Evolutionary conservation across 2,888 invertebrate species (phyloP).

Genomic region (Tethea ocularis): DNA sequence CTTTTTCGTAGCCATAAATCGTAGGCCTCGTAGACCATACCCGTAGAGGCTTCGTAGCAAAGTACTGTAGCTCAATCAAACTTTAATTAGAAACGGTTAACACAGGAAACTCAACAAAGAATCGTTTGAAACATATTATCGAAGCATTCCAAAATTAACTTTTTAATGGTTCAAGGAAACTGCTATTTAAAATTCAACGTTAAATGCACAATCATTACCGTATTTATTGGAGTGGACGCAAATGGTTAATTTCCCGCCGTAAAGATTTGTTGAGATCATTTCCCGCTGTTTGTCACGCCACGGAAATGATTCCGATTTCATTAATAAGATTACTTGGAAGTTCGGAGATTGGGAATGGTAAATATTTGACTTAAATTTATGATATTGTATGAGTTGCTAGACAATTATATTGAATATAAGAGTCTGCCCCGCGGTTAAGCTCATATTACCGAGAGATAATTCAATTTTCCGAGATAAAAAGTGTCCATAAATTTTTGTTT

Average conservation of each 20-base stretch:
- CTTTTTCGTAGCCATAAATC: too few relatives aligned
- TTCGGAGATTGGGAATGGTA: neutral
- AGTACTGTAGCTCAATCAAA: too few relatives aligned
- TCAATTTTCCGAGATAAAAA: too few relatives aligned
- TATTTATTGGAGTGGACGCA: neutral
- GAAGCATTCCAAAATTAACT: neutral
- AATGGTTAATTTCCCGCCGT: constrained; percentile 10
- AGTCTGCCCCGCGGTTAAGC: too few relatives aligned
- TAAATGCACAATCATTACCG: neutral
- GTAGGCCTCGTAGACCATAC: too few relatives aligned
- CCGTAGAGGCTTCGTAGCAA: too few relatives aligned
- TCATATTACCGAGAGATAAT: too few relatives aligned
- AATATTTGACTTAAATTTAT: neutral
- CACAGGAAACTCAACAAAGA: too few relatives aligned
- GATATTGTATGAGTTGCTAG: neutral
- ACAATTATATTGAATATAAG: neutral
- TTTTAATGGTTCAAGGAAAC: neutral
- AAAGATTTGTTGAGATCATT: constrained; percentile 4
- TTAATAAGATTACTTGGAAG: neutral
- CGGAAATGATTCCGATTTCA: neutral
- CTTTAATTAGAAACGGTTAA: too few relatives aligned
- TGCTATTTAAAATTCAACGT: neutral
- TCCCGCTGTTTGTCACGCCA: neutral
- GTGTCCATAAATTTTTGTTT: too few relatives aligned
- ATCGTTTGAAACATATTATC: neutral